Evolutionary conservation across 1,140 invertebrate species (phyloP), one percentile per base, ranked within the genome.

Genomic region (Calliphora vicina): DNA sequence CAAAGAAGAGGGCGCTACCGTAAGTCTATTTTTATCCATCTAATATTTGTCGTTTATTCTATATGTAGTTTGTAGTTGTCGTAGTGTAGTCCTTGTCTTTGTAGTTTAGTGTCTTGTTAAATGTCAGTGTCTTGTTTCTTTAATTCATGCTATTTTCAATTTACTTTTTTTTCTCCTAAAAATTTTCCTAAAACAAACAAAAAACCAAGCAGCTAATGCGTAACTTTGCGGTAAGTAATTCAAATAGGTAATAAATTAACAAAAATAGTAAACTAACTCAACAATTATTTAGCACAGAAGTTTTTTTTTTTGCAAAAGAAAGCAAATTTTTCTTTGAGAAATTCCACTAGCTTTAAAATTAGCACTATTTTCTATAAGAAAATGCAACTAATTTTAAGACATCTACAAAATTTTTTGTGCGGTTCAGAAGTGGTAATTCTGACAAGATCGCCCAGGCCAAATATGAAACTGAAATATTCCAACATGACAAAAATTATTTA

Each of bases 1-100:
- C 29, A 96, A 97, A 87, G 96, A 97, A 88, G 94, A 95, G 84
- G 92, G 92, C 76, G 92, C 92, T 78, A 92, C 92, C 88, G 94
- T 95, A 91, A 92, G 91, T 90, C 15, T 50, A 12, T 50, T 50
- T 50, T 43, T 43, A 5, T 43, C 42, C 5, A 43, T 50, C 12
- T 50, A 50, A 15, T 12, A 50, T 17, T 13, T 50, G 12, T 50
- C 45, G 12, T 50, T 6, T 50, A n/a, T n/a, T 50, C 45, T 17
- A 17, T 50, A 50, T 50, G 3, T 15, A 50, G 17, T 43, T 43
- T 43, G 45, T 50, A 50, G 45, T n/a, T 50, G 17, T 1, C 20
- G 1, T 72, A 25, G 71, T 23, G 20, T 67, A 67, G 61, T 23
- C 9, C 10, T 67, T 10, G n/a, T 67, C 23, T 67, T 23, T 23